Percentiles rank a stretch among this genome's conserved stretches.
Conservation (phyloP, 37 sponge, comb jelly and placozoan genomes). For the Aphrocallistes beatrix region DNA sequence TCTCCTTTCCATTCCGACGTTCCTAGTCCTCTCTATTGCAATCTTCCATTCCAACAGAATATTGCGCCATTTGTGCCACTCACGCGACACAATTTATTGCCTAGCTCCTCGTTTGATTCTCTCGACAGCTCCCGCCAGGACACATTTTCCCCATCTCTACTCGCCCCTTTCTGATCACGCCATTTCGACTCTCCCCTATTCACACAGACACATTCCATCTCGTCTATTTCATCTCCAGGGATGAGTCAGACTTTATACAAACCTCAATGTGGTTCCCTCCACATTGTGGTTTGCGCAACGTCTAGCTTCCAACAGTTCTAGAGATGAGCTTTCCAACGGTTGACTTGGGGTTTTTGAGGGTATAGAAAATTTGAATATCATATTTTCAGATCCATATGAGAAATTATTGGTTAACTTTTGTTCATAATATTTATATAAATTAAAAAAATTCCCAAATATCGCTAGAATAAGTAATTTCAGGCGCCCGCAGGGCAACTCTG, state of each 20-base stretch:
- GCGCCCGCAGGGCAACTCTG: too few relatives aligned
- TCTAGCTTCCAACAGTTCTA: too few relatives aligned
- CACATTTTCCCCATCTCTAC: background rate
- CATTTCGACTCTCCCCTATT: background rate
- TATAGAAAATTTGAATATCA: too few relatives aligned
- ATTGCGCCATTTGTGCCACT: conserved; percentile 9
- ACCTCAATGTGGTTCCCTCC: background rate
- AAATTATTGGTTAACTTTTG: too few relatives aligned
- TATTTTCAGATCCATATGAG: too few relatives aligned
- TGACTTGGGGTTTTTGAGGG: too few relatives aligned
- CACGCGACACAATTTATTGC: background rate
- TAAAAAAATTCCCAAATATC: too few relatives aligned
- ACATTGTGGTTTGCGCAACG: too few relatives aligned
- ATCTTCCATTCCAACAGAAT: background rate
- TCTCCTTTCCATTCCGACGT: too few relatives aligned
- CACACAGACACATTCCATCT: background rate
- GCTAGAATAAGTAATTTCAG: too few relatives aligned
- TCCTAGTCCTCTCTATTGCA: background rate
- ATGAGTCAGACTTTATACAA: background rate
- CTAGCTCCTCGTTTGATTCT: background rate
- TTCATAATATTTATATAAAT: too few relatives aligned
- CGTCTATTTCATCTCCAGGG: background rate
- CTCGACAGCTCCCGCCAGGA: background rate
- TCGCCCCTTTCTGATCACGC: background rate
- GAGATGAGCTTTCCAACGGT: too few relatives aligned